These are phyloP conservation scores for Urocynchramus pylzowi DNA, from an alignment of 2,113 vertebrate species.

Conservation along the genomic window DNA sequence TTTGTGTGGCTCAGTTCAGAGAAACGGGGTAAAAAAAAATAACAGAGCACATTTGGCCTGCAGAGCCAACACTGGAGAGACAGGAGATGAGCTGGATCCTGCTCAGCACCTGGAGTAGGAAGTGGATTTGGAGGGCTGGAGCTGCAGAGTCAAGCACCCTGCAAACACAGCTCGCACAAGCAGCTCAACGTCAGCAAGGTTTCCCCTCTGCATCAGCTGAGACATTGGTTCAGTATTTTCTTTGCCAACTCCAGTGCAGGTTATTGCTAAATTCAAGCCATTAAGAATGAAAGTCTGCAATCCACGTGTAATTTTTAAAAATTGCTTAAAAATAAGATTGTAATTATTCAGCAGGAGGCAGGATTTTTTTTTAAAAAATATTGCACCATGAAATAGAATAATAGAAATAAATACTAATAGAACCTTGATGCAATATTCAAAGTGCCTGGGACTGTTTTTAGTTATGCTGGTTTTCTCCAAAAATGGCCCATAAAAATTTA, in stretches of 20 bases:
- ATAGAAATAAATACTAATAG: too few relatives aligned
- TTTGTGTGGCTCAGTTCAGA: neutral
- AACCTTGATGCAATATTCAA: neutral
- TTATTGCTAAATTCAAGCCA: neutral
- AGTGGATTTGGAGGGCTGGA: neutral
- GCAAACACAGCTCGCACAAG: fast-evolving
- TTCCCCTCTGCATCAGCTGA: neutral
- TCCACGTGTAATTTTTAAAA: constrained; percentile 3
- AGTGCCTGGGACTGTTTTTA: neutral
- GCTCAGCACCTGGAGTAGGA: neutral
- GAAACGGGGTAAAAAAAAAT: neutral
- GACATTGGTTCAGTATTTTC: neutral
- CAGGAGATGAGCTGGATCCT: neutral
- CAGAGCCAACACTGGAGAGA: neutral
- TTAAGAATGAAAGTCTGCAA: neutral
- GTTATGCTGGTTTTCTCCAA: neutral
- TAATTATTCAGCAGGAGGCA: constrained; percentile 14
- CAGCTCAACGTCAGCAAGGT: neutral
- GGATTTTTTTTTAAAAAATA: neutral
- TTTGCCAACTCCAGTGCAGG: neutral
- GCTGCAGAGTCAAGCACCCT: neutral
- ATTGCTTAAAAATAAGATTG: neutral
- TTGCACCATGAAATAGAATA: neutral
- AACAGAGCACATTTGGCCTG: neutral
- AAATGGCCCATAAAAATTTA: constrained; percentile 39